Evolutionary conservation across 2,888 invertebrate genomes (phyloP).

Genomic region (Enchytraeus crypticus): DNA sequence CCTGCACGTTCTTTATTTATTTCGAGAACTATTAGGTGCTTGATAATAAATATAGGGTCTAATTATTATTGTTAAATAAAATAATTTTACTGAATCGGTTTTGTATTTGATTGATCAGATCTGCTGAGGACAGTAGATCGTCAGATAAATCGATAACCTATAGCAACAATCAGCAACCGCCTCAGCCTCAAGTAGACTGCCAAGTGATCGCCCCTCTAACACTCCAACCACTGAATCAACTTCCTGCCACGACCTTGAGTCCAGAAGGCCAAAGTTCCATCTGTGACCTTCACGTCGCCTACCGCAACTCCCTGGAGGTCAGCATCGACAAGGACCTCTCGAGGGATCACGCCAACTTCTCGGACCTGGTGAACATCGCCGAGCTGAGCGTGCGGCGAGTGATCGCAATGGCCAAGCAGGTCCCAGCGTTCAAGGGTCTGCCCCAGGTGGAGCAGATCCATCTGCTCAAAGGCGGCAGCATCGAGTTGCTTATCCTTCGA

Average conservation of each 20-base stretch:
- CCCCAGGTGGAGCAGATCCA: constrained; percentile 88
- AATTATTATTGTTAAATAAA: no score
- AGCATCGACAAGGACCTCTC: constrained; percentile 32
- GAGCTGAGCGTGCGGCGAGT: constrained; percentile 60
- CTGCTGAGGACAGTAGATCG: no score
- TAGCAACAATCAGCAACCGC: no score
- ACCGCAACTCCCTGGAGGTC: constrained; percentile 44
- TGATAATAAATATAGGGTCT: no score
- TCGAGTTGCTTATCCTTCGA: constrained; percentile 89
- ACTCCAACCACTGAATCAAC: background rate
- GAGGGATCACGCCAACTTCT: constrained; percentile 29
- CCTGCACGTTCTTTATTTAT: no score
- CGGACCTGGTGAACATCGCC: constrained; percentile 47
- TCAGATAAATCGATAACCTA: no score
- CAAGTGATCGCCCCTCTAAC: no score
- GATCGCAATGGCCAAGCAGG: constrained; percentile 57
- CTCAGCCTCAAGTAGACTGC: no score
- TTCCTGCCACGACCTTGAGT: background rate
- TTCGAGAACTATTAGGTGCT: no score
- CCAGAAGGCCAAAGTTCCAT: constrained; percentile 38
- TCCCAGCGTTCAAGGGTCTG: constrained; percentile 57
- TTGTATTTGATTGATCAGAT: no score
- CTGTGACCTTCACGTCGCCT: constrained; percentile 41
- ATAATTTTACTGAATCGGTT: no score
- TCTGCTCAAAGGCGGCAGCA: constrained; percentile 85